Conservation (phyloP, 2,888 invertebrate species). For the Palloptera scutellata region DNA sequence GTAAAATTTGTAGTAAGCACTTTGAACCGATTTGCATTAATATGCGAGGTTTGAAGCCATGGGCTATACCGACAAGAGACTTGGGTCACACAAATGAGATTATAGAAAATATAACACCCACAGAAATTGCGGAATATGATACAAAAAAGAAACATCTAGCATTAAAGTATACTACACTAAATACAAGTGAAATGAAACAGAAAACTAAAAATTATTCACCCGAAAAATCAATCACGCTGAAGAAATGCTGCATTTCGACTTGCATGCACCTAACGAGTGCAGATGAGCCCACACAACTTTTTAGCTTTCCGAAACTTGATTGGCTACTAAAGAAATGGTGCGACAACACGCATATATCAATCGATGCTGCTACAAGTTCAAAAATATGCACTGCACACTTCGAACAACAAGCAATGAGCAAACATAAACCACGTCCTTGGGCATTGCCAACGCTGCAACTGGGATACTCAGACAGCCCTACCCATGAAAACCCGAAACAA, state of each 20-base stretch:
- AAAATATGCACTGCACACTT: slow-evolving; percentile 50
- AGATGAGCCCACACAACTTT: slow-evolving; percentile 31
- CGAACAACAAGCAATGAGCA: slow-evolving; percentile 44
- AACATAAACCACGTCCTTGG: slow-evolving; percentile 47
- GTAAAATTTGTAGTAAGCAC: slow-evolving; percentile 35
- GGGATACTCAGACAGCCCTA: slow-evolving; percentile 43
- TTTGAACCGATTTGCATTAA: slow-evolving; percentile 33
- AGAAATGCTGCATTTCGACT: slow-evolving; percentile 42
- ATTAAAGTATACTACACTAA: neutral
- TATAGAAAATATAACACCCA: slow-evolving; percentile 44
- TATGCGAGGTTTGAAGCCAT: slow-evolving; percentile 41
- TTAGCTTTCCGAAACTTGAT: slow-evolving; percentile 46
- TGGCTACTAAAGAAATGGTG: slow-evolving; percentile 49
- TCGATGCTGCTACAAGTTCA: slow-evolving; percentile 12
- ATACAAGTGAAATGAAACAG: slow-evolving; percentile 32
- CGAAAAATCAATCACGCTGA: neutral
- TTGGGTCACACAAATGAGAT: slow-evolving; percentile 49
- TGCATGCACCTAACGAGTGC: slow-evolving; percentile 31
- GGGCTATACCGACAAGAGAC: slow-evolving; percentile 52
- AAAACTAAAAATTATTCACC: neutral
- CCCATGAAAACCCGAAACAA: slow-evolving; percentile 46
- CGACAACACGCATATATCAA: slow-evolving; percentile 44
- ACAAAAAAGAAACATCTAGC: slow-evolving; percentile 9
- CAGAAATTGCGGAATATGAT: slow-evolving; percentile 9
- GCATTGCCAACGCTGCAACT: slow-evolving; percentile 52